A percentile compares a stretch with the other conserved stretches of the same genome.
phyloP scores from a whole-genome alignment of 2,113 vertebrate genomes.

The Xyliphius kryptos region DNA sequence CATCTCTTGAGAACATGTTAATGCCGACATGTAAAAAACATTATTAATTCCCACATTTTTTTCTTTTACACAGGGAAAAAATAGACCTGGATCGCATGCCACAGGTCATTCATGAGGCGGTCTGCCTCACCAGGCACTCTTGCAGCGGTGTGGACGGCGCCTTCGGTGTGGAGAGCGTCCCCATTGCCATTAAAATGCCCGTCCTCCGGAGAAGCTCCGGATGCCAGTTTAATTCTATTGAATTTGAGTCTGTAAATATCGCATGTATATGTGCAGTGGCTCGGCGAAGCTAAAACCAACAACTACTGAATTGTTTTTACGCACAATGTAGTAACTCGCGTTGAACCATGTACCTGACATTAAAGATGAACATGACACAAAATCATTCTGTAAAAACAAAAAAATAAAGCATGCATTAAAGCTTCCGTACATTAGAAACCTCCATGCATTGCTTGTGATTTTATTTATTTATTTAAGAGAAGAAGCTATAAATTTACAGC shows the following conservation, averaged over 20 bases:
- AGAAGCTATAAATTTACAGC: too few species aligned
- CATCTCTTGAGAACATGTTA: too few species aligned
- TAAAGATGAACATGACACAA: too few species aligned
- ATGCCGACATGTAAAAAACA: too few species aligned
- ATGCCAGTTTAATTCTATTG: constrained; percentile 59
- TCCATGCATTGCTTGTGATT: too few species aligned
- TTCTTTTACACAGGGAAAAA: constrained; percentile 52
- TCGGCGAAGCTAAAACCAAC: constrained; percentile 47
- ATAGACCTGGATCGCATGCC: constrained; percentile 62
- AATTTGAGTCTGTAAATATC: constrained; percentile 63
- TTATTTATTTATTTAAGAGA: too few species aligned
- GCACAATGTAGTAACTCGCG: too few species aligned
- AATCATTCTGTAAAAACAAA: too few species aligned
- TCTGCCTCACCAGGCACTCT: constrained; percentile 59
- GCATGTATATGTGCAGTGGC: constrained; percentile 67
- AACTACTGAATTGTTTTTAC: neutral
- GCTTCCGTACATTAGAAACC: too few species aligned
- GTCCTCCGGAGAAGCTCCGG: constrained; percentile 60
- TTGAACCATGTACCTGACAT: too few species aligned
- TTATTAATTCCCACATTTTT: neutral
- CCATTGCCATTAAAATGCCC: constrained; percentile 61
- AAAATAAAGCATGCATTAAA: too few species aligned
- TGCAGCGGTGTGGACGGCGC: constrained; percentile 49
- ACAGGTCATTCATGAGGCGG: constrained; percentile 63
- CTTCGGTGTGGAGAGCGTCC: constrained; percentile 61